Evolutionary conservation across 2,888 invertebrate species (phyloP), one percentile per base, ranked within the genome.

Genomic region (Cerastis rubricosa): DNA sequence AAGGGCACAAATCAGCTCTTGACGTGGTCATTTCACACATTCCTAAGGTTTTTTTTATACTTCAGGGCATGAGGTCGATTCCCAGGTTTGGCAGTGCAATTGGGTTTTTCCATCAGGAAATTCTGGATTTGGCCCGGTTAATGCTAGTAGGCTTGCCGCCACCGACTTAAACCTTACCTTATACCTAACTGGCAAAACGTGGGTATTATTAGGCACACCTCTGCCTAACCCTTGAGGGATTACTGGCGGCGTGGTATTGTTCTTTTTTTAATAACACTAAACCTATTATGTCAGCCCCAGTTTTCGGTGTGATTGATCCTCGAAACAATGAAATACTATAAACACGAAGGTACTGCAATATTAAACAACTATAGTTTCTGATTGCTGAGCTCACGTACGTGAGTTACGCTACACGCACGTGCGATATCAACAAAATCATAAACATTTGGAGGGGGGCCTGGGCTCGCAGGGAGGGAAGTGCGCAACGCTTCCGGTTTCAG

Each of bases 401-500:
- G 70, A 79, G 71, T 59, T 64, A 65, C 63, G 54, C 17, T 71
- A 51, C 66, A 61, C 78, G 59, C 81, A 79, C 73, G 69, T 84
- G 59, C 67, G 69, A 76, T 81, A 80, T 84, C 76, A 84, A 78
- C 74, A 82, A 88, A 76, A 77, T 75, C 78, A 80, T 84, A 85
- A 87, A 84, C 71, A 82, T 77, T 84, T 57, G 64, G 68, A 57
- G 79, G 76, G 76, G 79, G 78, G 72, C 3, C 76, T 71, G 77
- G 77, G 71, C 14, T 25, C 43, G 70, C 74, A 68, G 29, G 74
- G 68, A 71, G 76, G 80, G 80, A 57, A 85, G 74, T 80, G 76
- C 76, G 87, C 83, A 74, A 66, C 78, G 80, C 82, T 89, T 88
- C 89, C 88, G 87, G 88, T 80, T 83, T 87, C 87, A 87, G 85